Conservation (phyloP, 2,113 vertebrate species). For the Calidris pugnax region DNA sequence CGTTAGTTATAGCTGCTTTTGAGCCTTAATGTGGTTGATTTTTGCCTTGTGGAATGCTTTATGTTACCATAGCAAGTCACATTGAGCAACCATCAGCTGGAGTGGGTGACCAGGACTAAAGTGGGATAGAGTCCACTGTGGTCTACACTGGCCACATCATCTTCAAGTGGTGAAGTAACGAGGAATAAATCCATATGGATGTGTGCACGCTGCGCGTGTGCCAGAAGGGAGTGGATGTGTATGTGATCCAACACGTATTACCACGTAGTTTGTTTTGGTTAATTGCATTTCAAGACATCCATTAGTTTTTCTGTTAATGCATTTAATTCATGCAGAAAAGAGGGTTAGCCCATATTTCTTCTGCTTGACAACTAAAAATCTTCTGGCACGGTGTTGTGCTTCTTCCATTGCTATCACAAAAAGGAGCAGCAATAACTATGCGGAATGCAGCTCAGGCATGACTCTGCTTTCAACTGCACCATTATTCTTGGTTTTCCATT, state of each 20-base stretch:
- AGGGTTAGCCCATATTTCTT: not conserved
- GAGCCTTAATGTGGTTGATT: not conserved
- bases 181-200: not conserved
- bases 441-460: not conserved
- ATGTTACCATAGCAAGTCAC: not conserved
- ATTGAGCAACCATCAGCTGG: not conserved
- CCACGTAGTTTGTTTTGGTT: slow-evolving; percentile 25
- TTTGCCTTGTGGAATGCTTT: not conserved
- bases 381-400: not conserved
- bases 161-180: not conserved
- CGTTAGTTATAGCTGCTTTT: not conserved
- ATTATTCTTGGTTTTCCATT: slow-evolving; percentile 22
- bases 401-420: not conserved
- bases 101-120: not conserved
- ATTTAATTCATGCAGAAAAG: not conserved
- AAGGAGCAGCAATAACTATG: not conserved
- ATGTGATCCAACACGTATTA: not conserved
- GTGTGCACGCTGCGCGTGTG: not conserved
- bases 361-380: not conserved
- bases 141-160: not conserved
- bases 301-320: slow-evolving; percentile 14
- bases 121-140: not conserved
- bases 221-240: not conserved
- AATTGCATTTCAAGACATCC: slow-evolving; percentile 29
- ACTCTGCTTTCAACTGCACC: not conserved